Conservation (phyloP, 2,113 vertebrate species). For the Oenanthe oenanthe region DNA sequence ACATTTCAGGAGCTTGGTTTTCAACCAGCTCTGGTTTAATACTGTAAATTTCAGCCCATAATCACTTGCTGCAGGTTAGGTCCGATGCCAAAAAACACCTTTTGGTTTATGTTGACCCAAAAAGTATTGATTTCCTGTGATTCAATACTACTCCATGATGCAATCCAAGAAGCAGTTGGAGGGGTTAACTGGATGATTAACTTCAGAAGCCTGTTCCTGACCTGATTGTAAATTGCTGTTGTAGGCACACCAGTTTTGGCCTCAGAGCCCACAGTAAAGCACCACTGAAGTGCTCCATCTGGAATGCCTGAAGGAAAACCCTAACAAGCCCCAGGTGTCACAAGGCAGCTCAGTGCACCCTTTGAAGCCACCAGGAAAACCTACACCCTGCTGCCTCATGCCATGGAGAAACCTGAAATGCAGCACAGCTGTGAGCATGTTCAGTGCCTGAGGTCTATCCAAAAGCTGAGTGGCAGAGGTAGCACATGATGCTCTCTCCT, state of each 20-base stretch:
- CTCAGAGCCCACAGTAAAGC: not conserved
- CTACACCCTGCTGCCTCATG: not conserved
- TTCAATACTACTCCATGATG: not conserved
- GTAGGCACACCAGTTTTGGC: not conserved
- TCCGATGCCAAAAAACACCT: not conserved
- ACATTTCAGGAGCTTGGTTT: not conserved
- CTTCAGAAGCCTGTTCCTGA: not conserved
- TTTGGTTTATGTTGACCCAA: not conserved
- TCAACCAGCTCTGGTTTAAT: not conserved
- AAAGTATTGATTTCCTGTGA: not conserved
- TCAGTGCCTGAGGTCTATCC: not conserved
- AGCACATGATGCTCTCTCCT: not conserved
- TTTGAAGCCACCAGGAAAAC: conserved; percentile 36
- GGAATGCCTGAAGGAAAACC: not conserved
- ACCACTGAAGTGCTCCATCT: not conserved
- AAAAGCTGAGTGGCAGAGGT: not conserved
- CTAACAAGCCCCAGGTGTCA: conserved; percentile 42
- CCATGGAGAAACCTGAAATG: conserved; percentile 23
- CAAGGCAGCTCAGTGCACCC: not conserved
- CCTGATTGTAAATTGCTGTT: conserved; percentile 11
- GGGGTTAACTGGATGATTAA: conserved; percentile 34
- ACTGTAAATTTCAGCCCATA: not conserved
- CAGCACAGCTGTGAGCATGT: not conserved
- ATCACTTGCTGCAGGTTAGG: not conserved
- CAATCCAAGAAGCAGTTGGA: conserved; percentile 13